Evolutionary conservation across 2,888 invertebrate genomes (phyloP).

Genomic region (Geophilus truncorum): DNA sequence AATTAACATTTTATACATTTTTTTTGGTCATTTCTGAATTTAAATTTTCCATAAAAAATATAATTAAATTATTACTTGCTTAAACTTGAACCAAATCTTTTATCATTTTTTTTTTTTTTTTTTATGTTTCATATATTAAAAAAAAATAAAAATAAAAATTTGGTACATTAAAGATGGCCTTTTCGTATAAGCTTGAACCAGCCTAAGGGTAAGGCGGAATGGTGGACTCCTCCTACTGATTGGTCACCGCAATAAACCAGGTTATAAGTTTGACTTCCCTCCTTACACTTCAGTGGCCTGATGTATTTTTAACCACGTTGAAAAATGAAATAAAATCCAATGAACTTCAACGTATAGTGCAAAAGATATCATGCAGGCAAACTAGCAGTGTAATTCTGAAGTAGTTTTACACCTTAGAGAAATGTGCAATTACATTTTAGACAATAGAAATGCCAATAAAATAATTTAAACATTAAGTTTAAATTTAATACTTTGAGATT

Average conservation of each 20-base stretch:
- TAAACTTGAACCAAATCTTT: not conserved
- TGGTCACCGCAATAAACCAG: constrained; percentile 20
- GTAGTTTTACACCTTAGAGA: no score
- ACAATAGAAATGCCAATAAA: no score
- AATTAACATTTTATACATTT: not conserved
- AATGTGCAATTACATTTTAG: no score
- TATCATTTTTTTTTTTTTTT: not conserved
- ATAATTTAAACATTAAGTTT: no score
- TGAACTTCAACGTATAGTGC: no score
- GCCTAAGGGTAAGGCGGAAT: not conserved
- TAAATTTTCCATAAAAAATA: no score
- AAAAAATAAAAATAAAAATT: not conserved
- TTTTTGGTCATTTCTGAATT: not conserved
- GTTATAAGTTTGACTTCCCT: constrained; percentile 19
- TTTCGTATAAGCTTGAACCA: not conserved
- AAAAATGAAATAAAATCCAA: not conserved
- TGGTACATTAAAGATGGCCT: not conserved
- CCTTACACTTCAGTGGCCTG: constrained; percentile 5
- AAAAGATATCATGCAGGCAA: no score
- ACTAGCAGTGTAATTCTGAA: no score
- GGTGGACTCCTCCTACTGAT: constrained; percentile 15
- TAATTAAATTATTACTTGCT: not conserved
- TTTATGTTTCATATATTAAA: not conserved
- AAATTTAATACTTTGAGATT: no score
- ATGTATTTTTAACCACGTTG: not conserved